Evolutionary conservation across 2,888 invertebrate species (phyloP).

Genomic region (Heliconius aoede): DNA sequence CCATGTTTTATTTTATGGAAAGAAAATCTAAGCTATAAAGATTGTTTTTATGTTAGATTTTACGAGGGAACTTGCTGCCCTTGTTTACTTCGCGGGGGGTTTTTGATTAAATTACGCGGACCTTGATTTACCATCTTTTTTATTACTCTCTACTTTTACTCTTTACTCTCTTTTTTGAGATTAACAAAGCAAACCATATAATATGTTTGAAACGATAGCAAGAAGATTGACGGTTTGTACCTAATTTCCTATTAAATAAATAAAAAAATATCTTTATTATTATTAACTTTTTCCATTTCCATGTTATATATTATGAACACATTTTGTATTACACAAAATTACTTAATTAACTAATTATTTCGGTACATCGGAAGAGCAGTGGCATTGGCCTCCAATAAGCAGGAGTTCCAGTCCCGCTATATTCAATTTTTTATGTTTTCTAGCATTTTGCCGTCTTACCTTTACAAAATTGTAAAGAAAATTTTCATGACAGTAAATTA

Average conservation of each 20-base stretch:
- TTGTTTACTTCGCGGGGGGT: slow-evolving; percentile 33
- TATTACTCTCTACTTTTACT: no score
- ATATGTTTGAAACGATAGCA: neutral
- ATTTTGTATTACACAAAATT: no score
- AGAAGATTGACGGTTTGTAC: neutral
- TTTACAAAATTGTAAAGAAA: neutral
- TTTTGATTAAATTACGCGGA: slow-evolving; percentile 46
- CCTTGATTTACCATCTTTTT: slow-evolving; percentile 17
- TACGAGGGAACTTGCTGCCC: slow-evolving; percentile 44
- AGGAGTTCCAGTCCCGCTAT: no score
- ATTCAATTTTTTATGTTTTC: no score
- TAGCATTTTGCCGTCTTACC: no score
- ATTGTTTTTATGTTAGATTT: slow-evolving; percentile 49
- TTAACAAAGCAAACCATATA: neutral
- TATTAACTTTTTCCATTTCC: no score
- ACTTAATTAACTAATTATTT: no score
- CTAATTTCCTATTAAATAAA: neutral
- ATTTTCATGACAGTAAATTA: neutral
- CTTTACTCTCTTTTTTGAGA: neutral
- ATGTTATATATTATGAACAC: no score
- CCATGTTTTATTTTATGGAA: slow-evolving; percentile 49
- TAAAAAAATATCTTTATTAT: no score
- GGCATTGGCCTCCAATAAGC: no score
- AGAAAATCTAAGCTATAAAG: slow-evolving; percentile 50
- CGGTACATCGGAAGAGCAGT: no score